phyloP scores from a whole-genome alignment of 2,113 vertebrate species.

The Nematolebias whitei region DNA sequence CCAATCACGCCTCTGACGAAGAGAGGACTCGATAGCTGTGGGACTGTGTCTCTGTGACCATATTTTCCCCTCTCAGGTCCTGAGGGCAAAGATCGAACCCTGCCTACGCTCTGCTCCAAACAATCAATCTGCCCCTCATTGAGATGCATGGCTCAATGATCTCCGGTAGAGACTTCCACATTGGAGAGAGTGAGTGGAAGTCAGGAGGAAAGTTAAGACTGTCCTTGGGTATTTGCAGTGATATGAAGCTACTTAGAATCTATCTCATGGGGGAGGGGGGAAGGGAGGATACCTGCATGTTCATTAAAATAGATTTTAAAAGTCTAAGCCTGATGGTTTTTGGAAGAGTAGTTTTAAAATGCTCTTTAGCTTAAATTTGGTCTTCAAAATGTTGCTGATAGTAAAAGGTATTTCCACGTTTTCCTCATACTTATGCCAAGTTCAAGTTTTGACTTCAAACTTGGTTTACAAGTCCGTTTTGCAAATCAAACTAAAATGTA shows the following conservation, averaged over 20 bases:
- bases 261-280: too few relatives aligned
- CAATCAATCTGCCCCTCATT: slow-evolving; percentile 79
- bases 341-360: background rate
- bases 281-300: background rate
- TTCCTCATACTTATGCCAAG: too few relatives aligned
- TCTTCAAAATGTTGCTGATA: too few relatives aligned
- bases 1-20: slow-evolving; percentile 71
- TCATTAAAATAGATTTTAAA: background rate
- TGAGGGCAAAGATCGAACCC: slow-evolving; percentile 74
- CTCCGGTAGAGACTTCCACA: slow-evolving; percentile 69
- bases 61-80: slow-evolving; percentile 60
- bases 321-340: background rate
- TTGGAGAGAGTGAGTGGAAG: slow-evolving; percentile 45
- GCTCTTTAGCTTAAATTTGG: background rate
- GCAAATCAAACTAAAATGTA: too few relatives aligned
- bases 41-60: slow-evolving; percentile 48
- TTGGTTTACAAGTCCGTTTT: too few relatives aligned
- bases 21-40: slow-evolving; percentile 51
- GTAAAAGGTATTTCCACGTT: too few relatives aligned
- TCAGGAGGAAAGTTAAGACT: slow-evolving; percentile 46
- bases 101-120: slow-evolving; percentile 57
- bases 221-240: slow-evolving; percentile 48
- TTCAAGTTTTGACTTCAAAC: too few relatives aligned
- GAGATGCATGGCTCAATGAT: slow-evolving; percentile 77
- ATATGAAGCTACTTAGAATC: slow-evolving; percentile 41